Evolutionary conservation across 2,797 vertebrate species (phyloP), one percentile per base, ranked within the genome.

Genomic region (Phrynocephalus guinanensis): DNA sequence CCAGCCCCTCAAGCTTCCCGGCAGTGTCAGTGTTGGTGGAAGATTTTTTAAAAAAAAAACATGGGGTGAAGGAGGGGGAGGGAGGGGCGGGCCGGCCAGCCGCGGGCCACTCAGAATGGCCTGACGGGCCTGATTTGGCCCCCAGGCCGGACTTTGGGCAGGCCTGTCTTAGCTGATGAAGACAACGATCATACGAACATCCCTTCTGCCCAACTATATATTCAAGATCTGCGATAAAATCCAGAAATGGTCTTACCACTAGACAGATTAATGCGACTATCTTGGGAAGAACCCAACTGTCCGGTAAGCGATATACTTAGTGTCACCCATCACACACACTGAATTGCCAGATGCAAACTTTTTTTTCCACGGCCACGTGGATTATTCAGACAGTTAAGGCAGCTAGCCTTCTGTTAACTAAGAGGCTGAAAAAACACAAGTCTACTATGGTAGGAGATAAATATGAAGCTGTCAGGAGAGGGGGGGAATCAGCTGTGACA

Each of bases 381-480:
- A 85, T 89, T 87, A 76, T 85, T 26, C 56, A 76, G 8, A 22
- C 22, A 85, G 82, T 68, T 68, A 48, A 44, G 30, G 82, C 28
- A 52, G 60, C 66, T 79, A 88, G 50, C 86, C 88, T 24, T 82
- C 44, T 52, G 88, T 83, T 68, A 79, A 79, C 0, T 5, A 85
- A 63, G 80, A 86, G 79, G 86, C 82, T 86, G 87, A 50, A 50
- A 8, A 52, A n/a, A 44, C 28, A 26, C 78, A 84, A 75, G 75
- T 68, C 66, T 56, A 86, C 82, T 86, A 16, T 18, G 8, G 68
- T 79, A 71, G 91, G 80, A 92, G 86, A 89, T 88, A 91, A 90
- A 86, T 90, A 90, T 85, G 86, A 91, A 87, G 79, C 83, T 91
- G 86, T 94, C 90, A 90, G 87, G 87, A 44, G 38, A 5, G 38